Evolutionary conservation across 2,113 vertebrate species (phyloP).

Genomic region (Apteryx mantelli): DNA sequence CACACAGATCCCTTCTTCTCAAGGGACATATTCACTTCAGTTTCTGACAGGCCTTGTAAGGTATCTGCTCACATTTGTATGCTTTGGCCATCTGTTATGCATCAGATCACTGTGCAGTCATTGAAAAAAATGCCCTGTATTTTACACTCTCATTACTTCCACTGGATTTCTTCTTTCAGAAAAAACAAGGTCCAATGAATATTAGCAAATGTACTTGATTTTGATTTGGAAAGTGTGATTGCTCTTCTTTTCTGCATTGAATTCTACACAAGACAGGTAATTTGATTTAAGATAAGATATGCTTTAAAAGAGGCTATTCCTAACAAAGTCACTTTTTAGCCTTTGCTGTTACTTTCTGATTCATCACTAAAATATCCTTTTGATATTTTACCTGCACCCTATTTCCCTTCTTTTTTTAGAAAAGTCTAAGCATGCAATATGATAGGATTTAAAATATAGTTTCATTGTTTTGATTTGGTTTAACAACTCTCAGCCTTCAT

Average conservation of each 20-base stretch:
- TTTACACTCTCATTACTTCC: neutral
- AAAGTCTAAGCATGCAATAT: neutral
- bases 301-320: neutral
- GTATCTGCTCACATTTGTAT: neutral
- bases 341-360: neutral
- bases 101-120: neutral
- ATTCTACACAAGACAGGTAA: neutral
- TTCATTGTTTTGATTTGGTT: neutral
- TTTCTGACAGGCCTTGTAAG: neutral
- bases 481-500: neutral
- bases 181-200: neutral
- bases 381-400: neutral
- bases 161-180: neutral
- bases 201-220: neutral
- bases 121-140: neutral
- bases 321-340: neutral
- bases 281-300: neutral
- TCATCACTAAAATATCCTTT: neutral
- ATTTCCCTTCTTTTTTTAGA: neutral
- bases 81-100: neutral
- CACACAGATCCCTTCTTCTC: neutral
- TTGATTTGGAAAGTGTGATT: neutral
- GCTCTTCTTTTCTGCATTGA: neutral
- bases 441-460: neutral
- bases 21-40: neutral